Evolutionary conservation across 2,888 invertebrate genomes (phyloP).

Genomic region (Druceiella hillmani): DNA sequence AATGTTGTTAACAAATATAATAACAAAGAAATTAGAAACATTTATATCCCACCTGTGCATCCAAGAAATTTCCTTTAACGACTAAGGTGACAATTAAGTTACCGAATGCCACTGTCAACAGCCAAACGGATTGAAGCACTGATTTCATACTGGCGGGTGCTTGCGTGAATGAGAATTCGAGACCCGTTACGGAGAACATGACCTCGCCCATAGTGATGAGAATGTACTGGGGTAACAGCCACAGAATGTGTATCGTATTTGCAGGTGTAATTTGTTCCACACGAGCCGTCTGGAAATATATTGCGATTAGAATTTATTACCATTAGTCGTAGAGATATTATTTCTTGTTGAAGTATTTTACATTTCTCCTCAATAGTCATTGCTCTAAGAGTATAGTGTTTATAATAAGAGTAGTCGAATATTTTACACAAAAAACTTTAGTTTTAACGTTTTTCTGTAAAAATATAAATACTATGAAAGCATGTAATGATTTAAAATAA

Average conservation of each 20-base stretch:
- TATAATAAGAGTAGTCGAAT: neutral
- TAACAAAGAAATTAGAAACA: too few relatives aligned
- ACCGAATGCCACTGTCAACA: constrained; percentile 89
- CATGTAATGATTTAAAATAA: too few relatives aligned
- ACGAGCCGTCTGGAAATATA: constrained; percentile 31
- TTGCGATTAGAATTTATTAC: too few relatives aligned
- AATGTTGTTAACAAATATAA: too few relatives aligned
- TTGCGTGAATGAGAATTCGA: constrained; percentile 94
- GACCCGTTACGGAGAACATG: constrained; percentile 92
- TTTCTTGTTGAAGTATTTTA: too few relatives aligned
- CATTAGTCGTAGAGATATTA: too few relatives aligned
- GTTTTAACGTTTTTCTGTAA: too few relatives aligned
- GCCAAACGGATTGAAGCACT: constrained; percentile 86
- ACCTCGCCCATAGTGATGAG: constrained; percentile 91
- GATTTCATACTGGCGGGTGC: constrained; percentile 93
- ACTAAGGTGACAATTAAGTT: constrained; percentile 90
- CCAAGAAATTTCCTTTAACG: constrained; percentile 70
- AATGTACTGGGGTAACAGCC: constrained; percentile 89
- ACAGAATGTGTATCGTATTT: constrained; percentile 74
- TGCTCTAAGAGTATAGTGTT: too few relatives aligned
- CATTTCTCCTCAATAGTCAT: too few relatives aligned
- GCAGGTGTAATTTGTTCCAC: constrained; percentile 54
- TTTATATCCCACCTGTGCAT: constrained; percentile 59
- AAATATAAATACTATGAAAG: too few relatives aligned
- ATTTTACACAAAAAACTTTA: neutral